Percentiles rank a stretch among this genome's conserved stretches.
phyloP scores from a whole-genome alignment of 2,888 invertebrate species.

The Sycophila texana region DNA sequence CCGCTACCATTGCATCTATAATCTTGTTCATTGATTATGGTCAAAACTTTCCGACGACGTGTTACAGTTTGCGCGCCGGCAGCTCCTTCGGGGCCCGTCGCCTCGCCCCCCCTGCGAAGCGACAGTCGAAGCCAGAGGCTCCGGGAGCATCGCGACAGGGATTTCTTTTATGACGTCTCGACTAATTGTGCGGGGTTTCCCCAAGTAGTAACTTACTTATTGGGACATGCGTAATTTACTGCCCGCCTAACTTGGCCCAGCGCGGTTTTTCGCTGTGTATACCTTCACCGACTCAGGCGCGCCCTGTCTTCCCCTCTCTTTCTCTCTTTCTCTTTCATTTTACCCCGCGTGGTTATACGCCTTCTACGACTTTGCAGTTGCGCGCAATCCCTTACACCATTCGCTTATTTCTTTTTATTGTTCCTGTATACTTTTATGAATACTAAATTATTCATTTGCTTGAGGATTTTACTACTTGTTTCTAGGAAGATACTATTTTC shows the following conservation, averaged over 20 bases:
- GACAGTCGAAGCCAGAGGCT: neutral
- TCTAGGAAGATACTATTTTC: too few relatives aligned
- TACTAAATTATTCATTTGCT: neutral
- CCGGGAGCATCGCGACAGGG: neutral
- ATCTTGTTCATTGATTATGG: neutral
- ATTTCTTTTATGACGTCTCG: neutral
- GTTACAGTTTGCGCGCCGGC: too few relatives aligned
- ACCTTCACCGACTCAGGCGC: neutral
- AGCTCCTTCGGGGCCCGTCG: too few relatives aligned
- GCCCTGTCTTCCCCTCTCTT: neutral
- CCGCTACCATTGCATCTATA: neutral
- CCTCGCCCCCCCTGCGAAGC: too few relatives aligned
- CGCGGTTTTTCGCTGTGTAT: neutral
- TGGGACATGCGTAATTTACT: conserved; percentile 11
- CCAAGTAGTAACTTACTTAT: neutral
- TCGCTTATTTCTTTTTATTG: neutral
- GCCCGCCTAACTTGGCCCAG: neutral
- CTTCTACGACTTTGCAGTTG: neutral
- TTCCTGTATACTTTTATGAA: neutral
- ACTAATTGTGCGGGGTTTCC: neutral
- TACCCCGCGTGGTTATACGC: neutral
- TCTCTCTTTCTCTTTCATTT: neutral
- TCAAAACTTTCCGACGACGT: neutral
- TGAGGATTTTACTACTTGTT: too few relatives aligned
- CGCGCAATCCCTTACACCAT: neutral